Evolutionary conservation across 1,140 invertebrate species (phyloP).

Genomic region (Battus philenor): DNA sequence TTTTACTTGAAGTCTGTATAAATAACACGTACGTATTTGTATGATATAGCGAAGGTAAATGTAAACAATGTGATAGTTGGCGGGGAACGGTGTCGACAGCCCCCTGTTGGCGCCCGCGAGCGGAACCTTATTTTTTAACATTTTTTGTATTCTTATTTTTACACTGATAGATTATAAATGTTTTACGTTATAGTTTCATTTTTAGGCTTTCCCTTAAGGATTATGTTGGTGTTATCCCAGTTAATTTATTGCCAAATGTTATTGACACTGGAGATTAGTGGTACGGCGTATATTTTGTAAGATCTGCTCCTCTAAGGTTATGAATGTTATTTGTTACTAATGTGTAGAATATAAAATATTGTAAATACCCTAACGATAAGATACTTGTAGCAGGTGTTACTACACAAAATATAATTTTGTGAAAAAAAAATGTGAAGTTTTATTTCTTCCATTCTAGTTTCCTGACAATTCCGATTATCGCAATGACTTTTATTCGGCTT

Average conservation of each 20-base stretch:
- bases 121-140: constrained; percentile 43
- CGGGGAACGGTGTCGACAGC: neutral
- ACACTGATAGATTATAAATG: constrained; percentile 39
- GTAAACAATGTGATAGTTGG: constrained; percentile 49
- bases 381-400: constrained; percentile 76
- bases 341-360: constrained; percentile 75
- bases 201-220: constrained; percentile 52
- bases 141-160: constrained; percentile 53
- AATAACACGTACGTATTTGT: constrained; percentile 48
- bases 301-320: constrained; percentile 72
- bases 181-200: constrained; percentile 37
- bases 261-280: constrained; percentile 27
- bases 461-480: no score
- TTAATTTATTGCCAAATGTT: constrained; percentile 74
- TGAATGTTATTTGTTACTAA: constrained; percentile 76
- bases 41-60: constrained; percentile 36
- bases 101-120: constrained; percentile 8
- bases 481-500: no score
- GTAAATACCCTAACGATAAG: constrained; percentile 73
- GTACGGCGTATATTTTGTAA: constrained; percentile 42
- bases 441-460: constrained; percentile 35
- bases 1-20: constrained; percentile 64
- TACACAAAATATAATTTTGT: constrained; percentile 78
- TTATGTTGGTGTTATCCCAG: constrained; percentile 66
- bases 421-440: constrained; percentile 56